Conservation (phyloP, 92 coral and sea anemone species). For the Zoanthus sociatus region DNA sequence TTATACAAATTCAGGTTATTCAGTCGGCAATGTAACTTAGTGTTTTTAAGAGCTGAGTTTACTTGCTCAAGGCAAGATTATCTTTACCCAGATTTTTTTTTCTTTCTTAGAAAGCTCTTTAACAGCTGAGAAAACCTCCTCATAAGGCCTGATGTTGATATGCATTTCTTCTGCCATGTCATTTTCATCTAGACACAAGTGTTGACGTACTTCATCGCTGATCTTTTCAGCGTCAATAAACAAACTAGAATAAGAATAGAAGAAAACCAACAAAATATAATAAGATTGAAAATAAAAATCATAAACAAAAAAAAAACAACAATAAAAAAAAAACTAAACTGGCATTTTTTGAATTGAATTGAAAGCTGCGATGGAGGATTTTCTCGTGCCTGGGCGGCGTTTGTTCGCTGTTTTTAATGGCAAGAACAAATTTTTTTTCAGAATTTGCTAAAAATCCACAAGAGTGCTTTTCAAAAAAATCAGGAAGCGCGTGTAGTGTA, state of each 20-base stretch:
- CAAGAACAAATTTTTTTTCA: too few relatives aligned
- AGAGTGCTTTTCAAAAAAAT: too few relatives aligned
- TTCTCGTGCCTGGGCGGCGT: too few relatives aligned
- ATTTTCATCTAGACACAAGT: conserved; percentile 43
- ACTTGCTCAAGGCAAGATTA: not conserved
- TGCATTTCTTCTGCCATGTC: not conserved
- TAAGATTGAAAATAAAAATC: not conserved
- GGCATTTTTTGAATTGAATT: too few relatives aligned
- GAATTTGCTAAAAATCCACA: too few relatives aligned
- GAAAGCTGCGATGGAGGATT: too few relatives aligned
- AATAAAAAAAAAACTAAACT: too few relatives aligned
- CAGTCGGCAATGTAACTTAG: not conserved
- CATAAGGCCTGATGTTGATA: conserved; percentile 31
- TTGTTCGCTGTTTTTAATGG: too few relatives aligned
- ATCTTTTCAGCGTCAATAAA: conserved; percentile 56
- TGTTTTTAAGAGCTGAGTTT: not conserved
- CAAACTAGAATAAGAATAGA: conserved; percentile 23
- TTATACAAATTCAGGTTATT: not conserved
- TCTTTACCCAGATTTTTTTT: conserved; percentile 57
- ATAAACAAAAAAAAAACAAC: not conserved
- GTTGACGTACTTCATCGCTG: conserved; percentile 35
- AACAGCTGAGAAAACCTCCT: conserved; percentile 34
- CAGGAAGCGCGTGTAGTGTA: too few relatives aligned
- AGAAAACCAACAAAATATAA: not conserved
- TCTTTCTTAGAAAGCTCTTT: conserved; percentile 38